Evolutionary conservation across 2,113 vertebrate genomes (phyloP).

Genomic region (Spheniscus mendiculus): DNA sequence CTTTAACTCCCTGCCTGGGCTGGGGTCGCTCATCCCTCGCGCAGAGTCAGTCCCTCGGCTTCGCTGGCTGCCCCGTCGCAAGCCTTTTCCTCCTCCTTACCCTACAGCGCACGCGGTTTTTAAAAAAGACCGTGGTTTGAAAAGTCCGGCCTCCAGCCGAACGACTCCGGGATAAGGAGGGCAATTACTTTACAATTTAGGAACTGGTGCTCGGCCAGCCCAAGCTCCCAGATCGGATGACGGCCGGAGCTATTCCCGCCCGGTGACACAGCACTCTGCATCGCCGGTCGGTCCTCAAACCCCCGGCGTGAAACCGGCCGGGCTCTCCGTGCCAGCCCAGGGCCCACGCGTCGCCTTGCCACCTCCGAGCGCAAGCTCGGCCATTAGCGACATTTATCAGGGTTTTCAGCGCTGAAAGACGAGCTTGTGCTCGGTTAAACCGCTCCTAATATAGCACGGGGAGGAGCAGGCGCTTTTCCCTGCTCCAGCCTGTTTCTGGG

Average conservation of each 20-base stretch:
- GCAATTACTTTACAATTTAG: slow-evolving; percentile 71
- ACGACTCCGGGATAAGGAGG: slow-evolving; percentile 18
- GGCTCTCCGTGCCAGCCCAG: slow-evolving; percentile 50
- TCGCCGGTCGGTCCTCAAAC: slow-evolving; percentile 2
- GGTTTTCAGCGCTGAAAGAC: slow-evolving; percentile 54
- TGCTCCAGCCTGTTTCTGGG: not conserved
- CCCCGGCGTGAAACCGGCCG: not conserved
- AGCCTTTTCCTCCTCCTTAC: not conserved
- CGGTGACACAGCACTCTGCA: slow-evolving; percentile 69
- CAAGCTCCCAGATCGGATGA: slow-evolving; percentile 57
- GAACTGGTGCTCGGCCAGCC: slow-evolving; percentile 55
- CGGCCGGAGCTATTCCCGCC: slow-evolving; percentile 50
- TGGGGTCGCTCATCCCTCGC: not conserved
- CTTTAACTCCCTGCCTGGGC: not conserved
- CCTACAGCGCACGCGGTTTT: not conserved
- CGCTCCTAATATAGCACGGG: not conserved
- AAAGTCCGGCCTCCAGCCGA: slow-evolving; percentile 30
- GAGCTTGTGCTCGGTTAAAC: slow-evolving; percentile 10
- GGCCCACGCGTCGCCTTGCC: slow-evolving; percentile 20
- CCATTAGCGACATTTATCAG: slow-evolving; percentile 44
- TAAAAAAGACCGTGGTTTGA: slow-evolving; percentile 2
- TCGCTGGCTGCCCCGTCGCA: not conserved
- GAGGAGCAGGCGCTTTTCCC: not conserved
- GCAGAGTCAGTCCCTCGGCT: not conserved
- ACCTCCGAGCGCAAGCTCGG: not conserved